Conservation (phyloP, 2,113 vertebrate genomes). For the Psammodynastes pulverulentus region DNA sequence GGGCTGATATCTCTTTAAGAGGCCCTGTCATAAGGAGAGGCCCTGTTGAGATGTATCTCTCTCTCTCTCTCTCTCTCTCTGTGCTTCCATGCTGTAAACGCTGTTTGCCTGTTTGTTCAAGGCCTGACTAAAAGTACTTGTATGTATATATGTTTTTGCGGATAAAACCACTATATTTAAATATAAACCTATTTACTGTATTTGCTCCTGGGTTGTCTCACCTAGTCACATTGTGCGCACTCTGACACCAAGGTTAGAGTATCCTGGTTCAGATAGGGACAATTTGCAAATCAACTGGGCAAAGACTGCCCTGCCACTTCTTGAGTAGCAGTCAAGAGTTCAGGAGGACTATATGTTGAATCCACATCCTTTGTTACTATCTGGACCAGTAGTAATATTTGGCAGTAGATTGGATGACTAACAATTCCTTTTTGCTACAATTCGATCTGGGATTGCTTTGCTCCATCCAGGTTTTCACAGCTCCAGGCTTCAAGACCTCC, state of each 20-base stretch:
- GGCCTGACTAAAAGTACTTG: no score
- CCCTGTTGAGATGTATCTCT: no score
- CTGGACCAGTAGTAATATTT: background rate
- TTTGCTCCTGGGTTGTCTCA: no score
- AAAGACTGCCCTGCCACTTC: background rate
- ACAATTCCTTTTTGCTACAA: background rate
- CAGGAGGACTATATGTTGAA: background rate
- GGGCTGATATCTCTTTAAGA: no score
- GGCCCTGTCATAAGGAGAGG: no score
- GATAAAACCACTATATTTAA: no score
- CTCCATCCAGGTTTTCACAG: background rate
- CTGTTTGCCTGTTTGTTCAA: no score
- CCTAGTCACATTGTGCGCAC: no score
- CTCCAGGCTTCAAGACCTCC: background rate
- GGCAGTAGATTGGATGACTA: background rate
- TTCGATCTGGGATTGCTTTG: background rate
- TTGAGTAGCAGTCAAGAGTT: background rate
- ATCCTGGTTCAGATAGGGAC: background rate
- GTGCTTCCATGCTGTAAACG: no score
- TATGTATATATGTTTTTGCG: no score
- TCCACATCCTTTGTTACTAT: background rate
- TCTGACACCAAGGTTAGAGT: background rate
- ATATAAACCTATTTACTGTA: no score
- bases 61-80: no score
- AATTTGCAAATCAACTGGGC: background rate